These are phyloP conservation scores for Luehdorfia chinensis DNA, from an alignment of 1,140 invertebrate genomes.

Conservation along the genomic window DNA sequence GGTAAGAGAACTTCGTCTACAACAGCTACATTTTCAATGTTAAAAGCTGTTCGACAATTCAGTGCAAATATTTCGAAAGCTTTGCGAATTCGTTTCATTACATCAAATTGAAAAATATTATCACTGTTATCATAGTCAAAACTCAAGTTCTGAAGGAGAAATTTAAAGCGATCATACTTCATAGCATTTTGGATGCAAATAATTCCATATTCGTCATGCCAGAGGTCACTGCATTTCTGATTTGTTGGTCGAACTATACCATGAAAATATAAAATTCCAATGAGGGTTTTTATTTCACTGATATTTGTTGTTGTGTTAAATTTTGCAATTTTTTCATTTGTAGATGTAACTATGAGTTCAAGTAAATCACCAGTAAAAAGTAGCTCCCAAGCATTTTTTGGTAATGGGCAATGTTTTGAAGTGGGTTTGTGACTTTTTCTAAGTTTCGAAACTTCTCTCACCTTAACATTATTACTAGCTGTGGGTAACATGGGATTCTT, in stretches of 20 bases:
- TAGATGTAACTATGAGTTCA: constrained; percentile 66
- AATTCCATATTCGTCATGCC: constrained; percentile 61
- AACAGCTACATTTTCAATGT: too few species aligned
- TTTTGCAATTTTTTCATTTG: constrained; percentile 73
- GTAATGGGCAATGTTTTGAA: constrained; percentile 43
- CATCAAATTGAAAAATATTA: constrained; percentile 60
- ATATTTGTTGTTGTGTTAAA: too few species aligned
- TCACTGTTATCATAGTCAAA: constrained; percentile 69
- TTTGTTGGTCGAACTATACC: constrained; percentile 73
- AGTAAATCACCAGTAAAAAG: constrained; percentile 72
- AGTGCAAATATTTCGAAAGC: constrained; percentile 72
- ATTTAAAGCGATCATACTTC: constrained; percentile 70
- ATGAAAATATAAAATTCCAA: constrained; percentile 73
- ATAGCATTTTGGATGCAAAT: constrained; percentile 64
- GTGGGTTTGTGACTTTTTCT: too few species aligned
- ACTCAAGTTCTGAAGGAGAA: constrained; percentile 65
- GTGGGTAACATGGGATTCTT: too few species aligned
- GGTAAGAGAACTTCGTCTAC: too few species aligned
- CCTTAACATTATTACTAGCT: too few species aligned
- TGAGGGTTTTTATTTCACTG: too few species aligned
- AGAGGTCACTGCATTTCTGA: constrained; percentile 71
- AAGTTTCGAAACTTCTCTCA: too few species aligned
- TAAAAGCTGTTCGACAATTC: constrained; percentile 71
- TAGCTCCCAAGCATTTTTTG: constrained; percentile 70
- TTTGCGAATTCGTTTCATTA: constrained; percentile 71